Evolutionary conservation across 2,113 vertebrate genomes (phyloP), one percentile per base, ranked within the genome.

Genomic region (Xiphias gladius): DNA sequence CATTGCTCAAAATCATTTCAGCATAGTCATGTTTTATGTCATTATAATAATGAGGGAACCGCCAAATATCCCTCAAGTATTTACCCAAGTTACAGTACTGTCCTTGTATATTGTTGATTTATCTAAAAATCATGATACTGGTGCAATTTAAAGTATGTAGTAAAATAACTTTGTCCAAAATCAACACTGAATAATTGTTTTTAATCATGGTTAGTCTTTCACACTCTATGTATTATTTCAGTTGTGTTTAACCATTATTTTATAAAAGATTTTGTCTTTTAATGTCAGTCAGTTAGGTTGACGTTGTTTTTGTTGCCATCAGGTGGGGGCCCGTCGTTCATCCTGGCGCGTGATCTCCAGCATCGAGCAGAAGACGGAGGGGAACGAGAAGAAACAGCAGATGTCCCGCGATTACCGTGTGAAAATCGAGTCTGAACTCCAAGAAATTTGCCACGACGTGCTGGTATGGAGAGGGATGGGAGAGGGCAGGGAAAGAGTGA

Each of bases 301-400:
- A 35, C 5, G 17, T 26, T 61, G 28, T 43, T 66, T 11, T 58
- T 65, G 5, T 2, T 43, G 22, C 30, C 17, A 0, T 67, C 41
- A 94, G 93, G 93, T 99, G 5, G 98, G 97, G 0, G 97, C 98
- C 35, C 98, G 98, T 2, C 97, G 98, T 16, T 99, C 98, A 0
- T 98, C 97, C 91, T 99, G 97, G 98, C 96, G 98, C 4, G 97
- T 99, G 67, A 97, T 98, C 95, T 99, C 98, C 95, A 98, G 97
- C 96, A 99, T 99, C 4, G 98, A 99, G 88, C 97, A 98, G 93
- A 99, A 99, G 92, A 97, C 96, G 0, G 98, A 99, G 93, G 95
- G 96, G 63, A 98, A 97, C 0, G 98, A 99, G 93, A 99, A 98
- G 96, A 99, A 98, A 91, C 97, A 97, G 95, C 97, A 97, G 94